Evolutionary conservation across 2,113 vertebrate species (phyloP), one percentile per base, ranked within the genome.

Genomic region (Willisornis vidua): DNA sequence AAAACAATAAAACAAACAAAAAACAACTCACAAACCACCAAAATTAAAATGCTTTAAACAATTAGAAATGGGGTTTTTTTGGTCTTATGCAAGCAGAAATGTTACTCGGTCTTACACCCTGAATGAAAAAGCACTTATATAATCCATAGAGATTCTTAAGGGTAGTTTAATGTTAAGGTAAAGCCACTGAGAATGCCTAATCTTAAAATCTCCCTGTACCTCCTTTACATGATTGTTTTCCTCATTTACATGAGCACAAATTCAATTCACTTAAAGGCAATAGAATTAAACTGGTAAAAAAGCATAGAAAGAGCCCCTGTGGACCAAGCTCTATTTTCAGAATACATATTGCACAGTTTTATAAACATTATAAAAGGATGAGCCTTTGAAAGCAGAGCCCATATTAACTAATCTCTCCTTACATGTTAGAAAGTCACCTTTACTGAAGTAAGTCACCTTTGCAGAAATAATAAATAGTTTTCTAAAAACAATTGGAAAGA

Each of bases 81-180:
- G 41, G 58, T 84, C 46, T 97, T 93, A 94, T 89, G 89, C 20
- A 91, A 94, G 54, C 4, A 91, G 46, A 94, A 94, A 94, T 74
- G 33, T 66, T 97, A 37, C 90, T 93, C 17, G 3, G 71, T 90
- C n/a, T 94, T 95, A 85, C 17, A 89, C 16, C 72, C 87, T 95
- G 57, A 96, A 87, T 95, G 72, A 85, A 97, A 90, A 92, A 12
- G 51, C 67, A 84, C 17, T 70, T 74, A 76, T 7, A 14, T 9
- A 91, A 92, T 97, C 94, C 92, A 97, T 85, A 63, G 52, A 88
- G 78, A 83, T 94, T 95, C 92, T 41, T 23, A 97, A 92, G 41
- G 62, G 89, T 51, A 97, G 65, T 54, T 74, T 96, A 96, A 96
- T 83, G 82, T 54, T 70, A 95, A 85, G 51, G 58, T 73, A 85